A percentile compares a stretch with the other conserved stretches of the same genome.
These are phyloP conservation scores for Heliothis peltigera DNA, from an alignment of 2,888 invertebrate species.

Conservation along the genomic window DNA sequence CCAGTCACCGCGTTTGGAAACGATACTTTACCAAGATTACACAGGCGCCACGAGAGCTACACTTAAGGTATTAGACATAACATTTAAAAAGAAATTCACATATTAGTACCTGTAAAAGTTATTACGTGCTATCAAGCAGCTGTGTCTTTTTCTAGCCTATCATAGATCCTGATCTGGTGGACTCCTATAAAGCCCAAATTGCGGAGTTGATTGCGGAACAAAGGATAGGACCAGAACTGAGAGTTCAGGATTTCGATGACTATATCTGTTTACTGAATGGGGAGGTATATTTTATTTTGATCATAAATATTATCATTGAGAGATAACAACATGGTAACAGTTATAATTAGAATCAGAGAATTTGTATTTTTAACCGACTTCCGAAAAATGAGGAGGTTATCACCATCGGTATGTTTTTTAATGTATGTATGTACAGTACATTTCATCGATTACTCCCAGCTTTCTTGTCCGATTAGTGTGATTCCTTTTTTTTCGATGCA, in stretches of 20 bases:
- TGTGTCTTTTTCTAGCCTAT: slow-evolving; percentile 90
- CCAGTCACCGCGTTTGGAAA: slow-evolving; percentile 94
- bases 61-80: slow-evolving; percentile 71
- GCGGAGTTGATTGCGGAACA: slow-evolving; percentile 92
- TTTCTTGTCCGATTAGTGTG: too few species aligned
- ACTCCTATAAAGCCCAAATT: slow-evolving; percentile 91
- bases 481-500: background rate
- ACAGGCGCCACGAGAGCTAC: slow-evolving; percentile 65
- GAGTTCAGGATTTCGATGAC: slow-evolving; percentile 94
- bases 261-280: slow-evolving; percentile 94
- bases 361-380: too few species aligned
- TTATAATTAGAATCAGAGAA: too few species aligned
- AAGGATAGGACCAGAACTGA: slow-evolving; percentile 92
- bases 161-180: slow-evolving; percentile 92
- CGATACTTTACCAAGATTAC: slow-evolving; percentile 93
- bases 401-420: too few species aligned
- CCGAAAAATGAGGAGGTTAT: too few species aligned
- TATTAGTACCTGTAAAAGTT: background rate
- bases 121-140: background rate
- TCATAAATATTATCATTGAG: background rate
- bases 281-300: slow-evolving; percentile 1
- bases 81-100: background rate
- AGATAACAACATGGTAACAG: too few species aligned
- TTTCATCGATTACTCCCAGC: too few species aligned
- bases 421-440: too few species aligned